Base-by-base conservation (phyloP, 1,140 invertebrate genomes). In the Papilio machaon region DNA sequence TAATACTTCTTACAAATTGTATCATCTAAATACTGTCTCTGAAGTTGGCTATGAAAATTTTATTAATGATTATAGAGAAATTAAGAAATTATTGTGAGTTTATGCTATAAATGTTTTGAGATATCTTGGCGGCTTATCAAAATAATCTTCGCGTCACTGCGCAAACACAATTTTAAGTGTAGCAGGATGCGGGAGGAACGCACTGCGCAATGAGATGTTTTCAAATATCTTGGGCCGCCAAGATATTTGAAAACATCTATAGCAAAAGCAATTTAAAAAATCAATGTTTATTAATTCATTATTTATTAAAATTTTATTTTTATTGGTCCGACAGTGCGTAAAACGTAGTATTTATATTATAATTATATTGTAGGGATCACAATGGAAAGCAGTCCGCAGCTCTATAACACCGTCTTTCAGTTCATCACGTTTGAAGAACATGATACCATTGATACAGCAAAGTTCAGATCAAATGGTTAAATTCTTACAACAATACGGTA, bases 301-400 rank as follows among this genome's bases (percentile, higher is more conserved):
- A 43, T 43, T 43, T 43, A 6, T 43, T 6, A 43, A 6, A 43
- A 0, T 6, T 43, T 7, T 43, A 7, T 54, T 58, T 58, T 58
- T 8, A n/a, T 8, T 58, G 17, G 17, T 58, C 17, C 30, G 1
- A 38, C 13, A 35, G 23, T 30, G 23, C 60, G 64, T 70, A 17
- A 70, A 70, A 70, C 6, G 13, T 35, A 54, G 15, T 35, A 15
- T 7, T 52, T 0, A 15, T 76, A 19, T 49, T 76, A 43, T 43
- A 43, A 43, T 43, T 43, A 9, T 76, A 4, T 52, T 47, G 1
- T 23, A 94, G 91, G 90, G 91, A 10, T 64, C 83, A 73, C 90
- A 92, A 91, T 94, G 92, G 92, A 93, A 92, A 87, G 84, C 82
- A 19, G 90, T 94, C 15, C 84, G 92, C 9, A 92, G 91, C 78